Conservation (phyloP, 2,888 invertebrate species). For the Hyalella azteca region DNA sequence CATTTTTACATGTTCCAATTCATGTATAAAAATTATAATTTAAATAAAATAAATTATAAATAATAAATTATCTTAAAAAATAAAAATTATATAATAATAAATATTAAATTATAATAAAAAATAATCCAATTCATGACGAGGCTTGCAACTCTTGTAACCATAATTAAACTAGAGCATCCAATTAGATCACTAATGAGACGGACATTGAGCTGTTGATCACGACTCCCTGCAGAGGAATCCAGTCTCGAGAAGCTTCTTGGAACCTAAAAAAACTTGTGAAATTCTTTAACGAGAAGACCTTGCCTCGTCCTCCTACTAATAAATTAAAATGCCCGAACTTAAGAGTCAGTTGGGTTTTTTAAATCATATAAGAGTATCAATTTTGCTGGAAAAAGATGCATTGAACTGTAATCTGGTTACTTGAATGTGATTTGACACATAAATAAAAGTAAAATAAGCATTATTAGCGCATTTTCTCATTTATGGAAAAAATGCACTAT, state of each 20-base stretch:
- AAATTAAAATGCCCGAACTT: too few relatives aligned
- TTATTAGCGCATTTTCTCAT: too few relatives aligned
- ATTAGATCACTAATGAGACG: constrained; percentile 14
- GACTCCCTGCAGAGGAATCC: background rate
- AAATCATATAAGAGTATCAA: too few relatives aligned
- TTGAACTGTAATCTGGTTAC: too few relatives aligned
- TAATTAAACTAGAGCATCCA: background rate
- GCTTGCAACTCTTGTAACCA: background rate
- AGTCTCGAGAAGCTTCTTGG: background rate
- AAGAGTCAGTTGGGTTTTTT: too few relatives aligned
- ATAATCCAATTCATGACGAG: too few relatives aligned
- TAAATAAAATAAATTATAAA: background rate
- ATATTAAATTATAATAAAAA: background rate
- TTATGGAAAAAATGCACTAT: too few relatives aligned
- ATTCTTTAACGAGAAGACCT: background rate
- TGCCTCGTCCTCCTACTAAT: too few relatives aligned
- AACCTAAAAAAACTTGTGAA: background rate
- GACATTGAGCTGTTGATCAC: constrained; percentile 3
- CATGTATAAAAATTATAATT: background rate
- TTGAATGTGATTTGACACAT: too few relatives aligned
- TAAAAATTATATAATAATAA: background rate
- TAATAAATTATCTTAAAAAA: background rate
- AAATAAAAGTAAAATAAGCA: too few relatives aligned
- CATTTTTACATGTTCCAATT: too few relatives aligned
- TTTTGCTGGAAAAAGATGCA: too few relatives aligned